Base-by-base conservation (phyloP, 2,888 invertebrate genomes). In the Halictus ligatus region DNA sequence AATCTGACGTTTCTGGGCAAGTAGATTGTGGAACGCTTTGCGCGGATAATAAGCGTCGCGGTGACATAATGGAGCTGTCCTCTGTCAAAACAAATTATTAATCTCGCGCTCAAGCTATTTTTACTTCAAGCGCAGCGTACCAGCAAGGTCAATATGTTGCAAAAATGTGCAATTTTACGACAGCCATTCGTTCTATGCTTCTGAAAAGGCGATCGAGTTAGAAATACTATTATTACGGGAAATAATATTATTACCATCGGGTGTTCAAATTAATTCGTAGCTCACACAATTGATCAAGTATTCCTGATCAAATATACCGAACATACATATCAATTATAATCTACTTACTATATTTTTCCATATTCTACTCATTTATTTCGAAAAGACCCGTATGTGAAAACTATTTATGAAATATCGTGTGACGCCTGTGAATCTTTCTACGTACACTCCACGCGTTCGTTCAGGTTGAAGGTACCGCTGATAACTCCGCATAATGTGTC, bases 401-500 rank as follows among this genome's bases (percentile, higher is more conserved):
- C 8, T 54, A 10, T 54, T 54, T 54, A 54, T 58, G 10, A 2
- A 58, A 12, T n/a, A 10, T 12, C 12, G n/a, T 5, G 12, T 18
- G 29, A 64, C 18, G 29, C 7, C 15, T 3, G 15, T 18, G 18
- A 64, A 64, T 8, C 8, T 43, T 75, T 84, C 75, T 43, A 35
- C 58, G 54, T 25, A 35, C 54, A 72, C 76, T 80, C 72, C 75
- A 60, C 73, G 48, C 18, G 25, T 29, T 21, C 71, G 29, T 29
- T 40, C 46, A 12, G 40, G 58, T 64, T 29, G 46, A 35, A 67
- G 67, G 46, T 72, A n/a, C 78, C 21, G 43, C 80, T 80, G 76
- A 71, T 76, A 80, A 86, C 79, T 87, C 69, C 76, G 74, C 81
- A 80, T 86, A 81, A 87, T 83, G 78, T 67, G 83, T 73, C 78